Base-by-base conservation (phyloP, 92 coral and sea anemone species). In the Bergia sp. region DNA sequence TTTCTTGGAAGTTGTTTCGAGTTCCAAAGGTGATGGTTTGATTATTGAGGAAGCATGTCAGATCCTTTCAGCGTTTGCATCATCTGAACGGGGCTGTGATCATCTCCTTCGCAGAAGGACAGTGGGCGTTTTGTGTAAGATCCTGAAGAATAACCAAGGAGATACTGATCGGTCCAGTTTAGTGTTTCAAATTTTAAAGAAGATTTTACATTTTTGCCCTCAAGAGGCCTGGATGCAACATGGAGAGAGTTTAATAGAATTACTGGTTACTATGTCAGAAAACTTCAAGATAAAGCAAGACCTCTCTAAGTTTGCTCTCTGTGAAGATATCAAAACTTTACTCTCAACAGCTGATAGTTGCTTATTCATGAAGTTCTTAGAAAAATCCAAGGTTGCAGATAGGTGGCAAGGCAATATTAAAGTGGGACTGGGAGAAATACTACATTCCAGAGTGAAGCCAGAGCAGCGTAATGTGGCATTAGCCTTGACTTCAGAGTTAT, bases 391-490 rank as follows among this genome's bases (percentile, higher is more conserved):
- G 64, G 29, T 13, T 53, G 47, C 16, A n/a, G 43, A 36, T 40
- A 64, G 71, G 39, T 76, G 64, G 95, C 71, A 90, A 50, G 69
- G 67, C 37, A 90, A 93, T 72, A 81, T 95, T 38, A 77, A 87
- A 83, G 82, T 37, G 10, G 99, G 96, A 55, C 73, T 95, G 8
- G 85, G 87, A 11, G 96, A 95, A 45, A 94, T 97, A 53, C 86
- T 97, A 61, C 98, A 95, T 73, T 91, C 98, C 7, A 95, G 91
- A 86, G 94, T 96, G 49, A 91, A 91, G 15, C 85, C 93, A 43
- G 76, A 47, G 23, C 93, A 95, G 76, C 93, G 98, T 67, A 94
- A 97, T 88, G 88, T 95, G 16, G 98, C 98, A 11, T 37, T 97
- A 55, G 38, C 89, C 44, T 53, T 97, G 64, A 71, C 92, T 7